These are phyloP conservation scores for Tinamus guttatus DNA, from an alignment of 2,113 vertebrate species.

Conservation along the genomic window DNA sequence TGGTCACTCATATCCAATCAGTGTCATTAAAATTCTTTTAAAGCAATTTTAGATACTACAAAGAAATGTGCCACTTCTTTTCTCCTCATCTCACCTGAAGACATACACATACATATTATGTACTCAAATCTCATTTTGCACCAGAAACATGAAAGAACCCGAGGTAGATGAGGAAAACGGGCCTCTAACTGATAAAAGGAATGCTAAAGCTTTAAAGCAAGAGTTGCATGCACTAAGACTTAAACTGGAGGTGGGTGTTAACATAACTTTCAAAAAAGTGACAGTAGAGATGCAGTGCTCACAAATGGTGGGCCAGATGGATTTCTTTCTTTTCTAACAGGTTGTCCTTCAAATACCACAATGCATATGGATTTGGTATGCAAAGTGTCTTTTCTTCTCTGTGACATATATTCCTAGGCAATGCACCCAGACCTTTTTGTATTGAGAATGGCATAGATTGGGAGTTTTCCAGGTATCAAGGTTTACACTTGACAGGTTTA, in stretches of 20 bases:
- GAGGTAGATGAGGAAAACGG: background rate
- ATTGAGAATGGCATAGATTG: background rate
- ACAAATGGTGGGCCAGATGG: slow-evolving; percentile 34
- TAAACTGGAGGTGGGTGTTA: slow-evolving; percentile 60
- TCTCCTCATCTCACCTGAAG: background rate
- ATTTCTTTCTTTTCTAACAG: slow-evolving; percentile 13
- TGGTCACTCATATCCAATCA: background rate
- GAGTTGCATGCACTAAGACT: slow-evolving; percentile 15
- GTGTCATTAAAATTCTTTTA: background rate
- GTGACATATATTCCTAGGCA: background rate
- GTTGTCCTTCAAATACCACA: background rate
- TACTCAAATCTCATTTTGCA: background rate
- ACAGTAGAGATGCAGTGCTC: slow-evolving; percentile 47
- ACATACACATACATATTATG: background rate
- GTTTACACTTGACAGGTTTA: background rate
- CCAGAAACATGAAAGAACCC: background rate
- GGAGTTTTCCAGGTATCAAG: background rate
- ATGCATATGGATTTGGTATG: background rate
- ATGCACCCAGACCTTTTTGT: background rate
- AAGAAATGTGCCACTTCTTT: background rate
- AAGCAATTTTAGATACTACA: background rate
- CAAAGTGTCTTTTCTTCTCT: background rate
- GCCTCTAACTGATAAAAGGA: slow-evolving; percentile 28
- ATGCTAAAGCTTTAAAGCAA: slow-evolving; percentile 42
- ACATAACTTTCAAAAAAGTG: slow-evolving; percentile 33